Base-by-base conservation (phyloP, 1,140 invertebrate genomes). In the Proales similis region DNA sequence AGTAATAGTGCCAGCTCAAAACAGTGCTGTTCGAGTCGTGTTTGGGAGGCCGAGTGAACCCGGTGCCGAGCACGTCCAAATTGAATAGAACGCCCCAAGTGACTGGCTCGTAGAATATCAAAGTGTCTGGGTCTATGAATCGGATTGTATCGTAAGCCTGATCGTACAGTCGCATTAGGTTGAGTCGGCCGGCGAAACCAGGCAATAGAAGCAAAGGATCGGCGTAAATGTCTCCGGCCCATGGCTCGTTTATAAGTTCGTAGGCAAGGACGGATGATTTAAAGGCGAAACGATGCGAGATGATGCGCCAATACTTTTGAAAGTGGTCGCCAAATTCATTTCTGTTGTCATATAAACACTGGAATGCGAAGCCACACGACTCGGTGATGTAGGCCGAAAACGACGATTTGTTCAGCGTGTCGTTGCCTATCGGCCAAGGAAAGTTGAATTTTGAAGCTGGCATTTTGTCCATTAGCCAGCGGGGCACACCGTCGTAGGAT, bases 161-260 rank as follows among this genome's bases (percentile, higher is more conserved):
- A 32, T 70, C 65, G 47, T 70, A 70, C 0, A 67, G n/a, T 33
- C 66, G 68, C 45, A 60, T 14, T 11, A 70, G 57, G 36, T 70
- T 69, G 12, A 32, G 48, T 6, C 20, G 24, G 3, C 68, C 69
- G 5, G 69, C 68, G 32, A 63, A 24, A 30, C 68, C 69, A 12
- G 69, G 69, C n/a, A 68, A 32, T 1, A 70, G 39, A 20, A 68
- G 39, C 5, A 39, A 12, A 20, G 65, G 67, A 48, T 68, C 63
- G 4, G 29, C 22, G 17, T 60, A 68, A 30, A 70, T 47, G 49
- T 70, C 51, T 5, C 69, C 69, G 9, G 68, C 67, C 67, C 67
- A 70, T 24, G 69, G 69, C 57, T 70, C 69, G 30, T 70, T 70
- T 32, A 70, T 67, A 2, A 70, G 43, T 45, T 70, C 69, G 46